A percentile compares a stretch with the other conserved stretches of the same genome.
Evolutionary conservation across 1,140 invertebrate species (phyloP).

Genomic region (Drosophila nebulosa): DNA sequence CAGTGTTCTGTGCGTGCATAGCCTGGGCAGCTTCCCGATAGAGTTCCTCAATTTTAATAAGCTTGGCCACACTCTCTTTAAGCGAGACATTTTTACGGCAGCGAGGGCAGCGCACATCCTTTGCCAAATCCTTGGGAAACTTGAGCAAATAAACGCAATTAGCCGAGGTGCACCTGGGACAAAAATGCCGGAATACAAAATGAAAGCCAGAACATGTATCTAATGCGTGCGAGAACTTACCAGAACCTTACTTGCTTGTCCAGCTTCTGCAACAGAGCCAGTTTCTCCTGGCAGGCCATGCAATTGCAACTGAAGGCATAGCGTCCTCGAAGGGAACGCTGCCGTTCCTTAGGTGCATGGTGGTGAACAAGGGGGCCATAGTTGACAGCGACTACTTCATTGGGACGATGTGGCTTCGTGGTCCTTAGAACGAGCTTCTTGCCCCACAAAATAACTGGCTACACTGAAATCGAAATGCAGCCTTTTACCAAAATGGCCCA

Average conservation of each 20-base stretch:
- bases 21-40: slow-evolving; percentile 82
- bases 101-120: slow-evolving; percentile 82
- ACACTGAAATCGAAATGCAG: slow-evolving; percentile 81
- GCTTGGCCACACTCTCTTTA: slow-evolving; percentile 79
- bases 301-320: slow-evolving; percentile 93
- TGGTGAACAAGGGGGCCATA: slow-evolving; percentile 91
- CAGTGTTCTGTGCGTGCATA: slow-evolving; percentile 80
- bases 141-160: slow-evolving; percentile 82
- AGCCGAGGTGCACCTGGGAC: slow-evolving; percentile 83
- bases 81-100: slow-evolving; percentile 83
- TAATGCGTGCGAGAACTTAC: slow-evolving; percentile 23
- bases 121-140: slow-evolving; percentile 73
- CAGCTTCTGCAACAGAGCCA: slow-evolving; percentile 87
- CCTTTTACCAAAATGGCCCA: background rate
- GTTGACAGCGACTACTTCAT: slow-evolving; percentile 89
- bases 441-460: slow-evolving; percentile 90
- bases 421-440: slow-evolving; percentile 87
- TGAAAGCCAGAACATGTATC: background rate
- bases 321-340: slow-evolving; percentile 85
- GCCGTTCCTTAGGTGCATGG: slow-evolving; percentile 85
- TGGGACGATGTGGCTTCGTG: slow-evolving; percentile 84
- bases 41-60: slow-evolving; percentile 82
- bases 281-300: slow-evolving; percentile 87
- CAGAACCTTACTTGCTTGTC: slow-evolving; percentile 81
- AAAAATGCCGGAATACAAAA: background rate